phyloP scores from a whole-genome alignment of 1,140 invertebrate genomes.

The Drosophila kikkawai region DNA sequence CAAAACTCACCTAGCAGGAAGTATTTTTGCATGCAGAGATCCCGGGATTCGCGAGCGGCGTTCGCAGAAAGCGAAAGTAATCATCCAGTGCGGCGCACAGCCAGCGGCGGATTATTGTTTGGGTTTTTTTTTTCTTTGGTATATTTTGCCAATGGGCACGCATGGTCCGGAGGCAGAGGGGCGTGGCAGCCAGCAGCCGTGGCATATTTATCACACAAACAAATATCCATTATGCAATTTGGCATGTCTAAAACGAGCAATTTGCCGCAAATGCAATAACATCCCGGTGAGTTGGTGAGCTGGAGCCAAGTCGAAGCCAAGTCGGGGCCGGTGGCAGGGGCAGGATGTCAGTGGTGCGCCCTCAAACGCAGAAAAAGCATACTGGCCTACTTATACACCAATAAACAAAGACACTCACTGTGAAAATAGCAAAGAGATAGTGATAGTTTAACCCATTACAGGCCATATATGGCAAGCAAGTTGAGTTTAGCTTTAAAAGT shows the following conservation, averaged over 20 bases:
- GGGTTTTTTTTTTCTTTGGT: conserved; percentile 5
- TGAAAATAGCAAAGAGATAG: conserved; percentile 22
- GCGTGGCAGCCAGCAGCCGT: conserved; percentile 36
- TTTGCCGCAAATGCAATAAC: conserved; percentile 51
- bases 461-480: not conserved
- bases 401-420: not conserved
- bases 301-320: not conserved
- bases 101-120: conserved; percentile 46
- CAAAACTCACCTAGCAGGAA: conserved; percentile 74
- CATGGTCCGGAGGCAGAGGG: conserved; percentile 40
- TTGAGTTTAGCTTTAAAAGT: not conserved
- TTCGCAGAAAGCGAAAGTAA: conserved; percentile 76
- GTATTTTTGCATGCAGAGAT: conserved; percentile 73
- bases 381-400: conserved; percentile 60
- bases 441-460: conserved; percentile 28
- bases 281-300: conserved; percentile 26
- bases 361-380: conserved; percentile 29
- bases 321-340: conserved; percentile 10
- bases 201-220: conserved; percentile 54
- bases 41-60: conserved; percentile 40
- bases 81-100: conserved; percentile 44
- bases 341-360: conserved; percentile 39
- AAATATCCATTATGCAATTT: conserved; percentile 62
- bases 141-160: conserved; percentile 34
- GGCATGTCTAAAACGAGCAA: conserved; percentile 49